phyloP scores from a whole-genome alignment of 2,888 invertebrate genomes.

The Incurvaria masculella region DNA sequence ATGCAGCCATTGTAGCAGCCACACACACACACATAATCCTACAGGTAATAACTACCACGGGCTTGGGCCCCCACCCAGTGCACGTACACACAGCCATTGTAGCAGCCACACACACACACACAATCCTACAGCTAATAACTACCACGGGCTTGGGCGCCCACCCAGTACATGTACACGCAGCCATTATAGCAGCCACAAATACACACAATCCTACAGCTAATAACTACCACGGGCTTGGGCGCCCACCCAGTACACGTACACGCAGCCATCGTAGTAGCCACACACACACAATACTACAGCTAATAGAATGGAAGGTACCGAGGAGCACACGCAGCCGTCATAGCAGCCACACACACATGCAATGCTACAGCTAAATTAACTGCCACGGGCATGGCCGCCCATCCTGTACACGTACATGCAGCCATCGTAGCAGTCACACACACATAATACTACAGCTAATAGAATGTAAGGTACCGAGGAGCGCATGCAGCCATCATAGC shows the following conservation, averaged over 20 bases:
- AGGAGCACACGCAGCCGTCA: background rate
- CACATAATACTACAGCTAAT: conserved; percentile 57
- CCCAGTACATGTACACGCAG: background rate
- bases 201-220: background rate
- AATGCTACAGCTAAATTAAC: background rate
- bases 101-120: conserved; percentile 54
- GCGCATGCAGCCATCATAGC: conserved; percentile 64
- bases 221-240: background rate
- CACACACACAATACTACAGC: background rate
- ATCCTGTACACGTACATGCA: conserved; percentile 64
- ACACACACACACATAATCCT: conserved; percentile 18
- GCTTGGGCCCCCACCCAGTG: conserved; percentile 18
- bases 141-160: too few relatives aligned
- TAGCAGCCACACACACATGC: background rate
- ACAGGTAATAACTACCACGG: background rate
- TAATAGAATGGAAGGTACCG: background rate
- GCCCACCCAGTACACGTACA: conserved; percentile 20
- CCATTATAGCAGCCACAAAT: conserved; percentile 20
- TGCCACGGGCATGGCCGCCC: background rate
- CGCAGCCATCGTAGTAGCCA: conserved; percentile 55
- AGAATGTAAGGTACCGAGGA: background rate
- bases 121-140: background rate
- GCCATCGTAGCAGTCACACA: conserved; percentile 77
- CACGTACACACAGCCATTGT: conserved; percentile 75
- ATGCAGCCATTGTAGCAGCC: conserved; percentile 59